Evolutionary conservation across 2,888 invertebrate genomes (phyloP), one percentile per base, ranked within the genome.

Genomic region (Limnephilus marmoratus): DNA sequence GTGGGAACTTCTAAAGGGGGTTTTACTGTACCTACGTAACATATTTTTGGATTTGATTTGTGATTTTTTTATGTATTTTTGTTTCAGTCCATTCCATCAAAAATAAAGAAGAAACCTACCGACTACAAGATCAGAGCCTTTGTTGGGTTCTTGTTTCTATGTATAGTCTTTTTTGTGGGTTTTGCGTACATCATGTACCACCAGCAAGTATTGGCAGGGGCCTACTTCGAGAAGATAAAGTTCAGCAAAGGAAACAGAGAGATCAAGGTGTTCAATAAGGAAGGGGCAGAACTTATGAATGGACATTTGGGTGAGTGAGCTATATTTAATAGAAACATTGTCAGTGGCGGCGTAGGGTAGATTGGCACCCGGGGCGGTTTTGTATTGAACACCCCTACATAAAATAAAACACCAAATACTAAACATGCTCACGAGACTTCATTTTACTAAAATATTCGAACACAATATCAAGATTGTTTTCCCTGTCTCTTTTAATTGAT

Each of bases 151-250:
- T 96, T 98, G 94, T 98, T 98, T 94, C 96, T 98, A 2, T 97
- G 98, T 37, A 97, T 98, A 49, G 97, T 98, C 0, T 98, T 98
- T 95, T 97, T 98, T 95, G 97, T 98, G 34, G 97, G 98, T 0
- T 98, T 98, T 94, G 98, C 98, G 0, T 98, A 98, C 94, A 97
- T 98, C 1, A 97, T 98, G 92, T 98, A 98, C 95, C 97, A 98
- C 93, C 98, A 98, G 94, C 97, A 98, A 95, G 97, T 98, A 0
- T 95, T 98, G 45, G 98, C 98, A 93, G 97, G 97, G 94, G 98
- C 98, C 0, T 98, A 98, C 95, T 98, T 98, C 95, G 97, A 98
- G 87, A 97, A 97, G 94, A 98, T 98, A 90, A 97, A 98, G 95
- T 98, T 98, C 95, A 98, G 98, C 94, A 97, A 98, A 94, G 97